A percentile compares a stretch with the other conserved stretches of the same genome.
phyloP scores from a whole-genome alignment of 2,113 vertebrate genomes.

The Ctenodactylus gundi region DNA sequence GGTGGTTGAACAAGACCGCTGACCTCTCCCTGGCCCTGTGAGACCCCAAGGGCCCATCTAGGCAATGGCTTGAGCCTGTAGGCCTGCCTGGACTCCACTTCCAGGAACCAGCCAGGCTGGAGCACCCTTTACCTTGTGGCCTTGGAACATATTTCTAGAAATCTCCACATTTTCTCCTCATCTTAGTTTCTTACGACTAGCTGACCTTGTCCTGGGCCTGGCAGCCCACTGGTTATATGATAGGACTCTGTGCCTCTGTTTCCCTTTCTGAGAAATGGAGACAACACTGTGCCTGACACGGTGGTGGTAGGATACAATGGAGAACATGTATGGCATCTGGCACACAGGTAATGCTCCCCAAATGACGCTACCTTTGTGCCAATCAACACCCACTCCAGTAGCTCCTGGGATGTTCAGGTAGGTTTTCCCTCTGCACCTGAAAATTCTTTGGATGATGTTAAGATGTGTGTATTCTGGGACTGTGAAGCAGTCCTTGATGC shows the following conservation, averaged over 20 bases:
- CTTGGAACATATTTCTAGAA: neutral
- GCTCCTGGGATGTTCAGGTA: fast-evolving
- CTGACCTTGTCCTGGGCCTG: neutral
- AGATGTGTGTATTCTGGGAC: neutral
- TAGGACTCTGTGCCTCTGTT: neutral
- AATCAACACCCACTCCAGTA: fast-evolving
- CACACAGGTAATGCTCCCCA: fast-evolving
- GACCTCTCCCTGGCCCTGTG: neutral
- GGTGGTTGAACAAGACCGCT: fast-evolving
- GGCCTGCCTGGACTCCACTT: neutral
- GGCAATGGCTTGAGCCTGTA: too few relatives aligned
- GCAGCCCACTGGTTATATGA: neutral
- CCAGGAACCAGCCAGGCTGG: neutral
- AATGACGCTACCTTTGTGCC: neutral
- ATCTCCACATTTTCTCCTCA: neutral
- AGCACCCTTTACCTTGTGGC: neutral
- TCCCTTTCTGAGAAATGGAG: neutral
- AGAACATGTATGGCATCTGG: neutral
- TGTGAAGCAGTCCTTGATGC: neutral
- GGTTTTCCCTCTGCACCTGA: neutral
- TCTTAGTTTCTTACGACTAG: neutral
- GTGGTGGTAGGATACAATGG: neutral
- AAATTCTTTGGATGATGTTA: neutral
- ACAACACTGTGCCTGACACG: neutral
- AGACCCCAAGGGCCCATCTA: neutral